Conservation (phyloP, 2,888 invertebrate genomes). For the Cantharis nigra region DNA sequence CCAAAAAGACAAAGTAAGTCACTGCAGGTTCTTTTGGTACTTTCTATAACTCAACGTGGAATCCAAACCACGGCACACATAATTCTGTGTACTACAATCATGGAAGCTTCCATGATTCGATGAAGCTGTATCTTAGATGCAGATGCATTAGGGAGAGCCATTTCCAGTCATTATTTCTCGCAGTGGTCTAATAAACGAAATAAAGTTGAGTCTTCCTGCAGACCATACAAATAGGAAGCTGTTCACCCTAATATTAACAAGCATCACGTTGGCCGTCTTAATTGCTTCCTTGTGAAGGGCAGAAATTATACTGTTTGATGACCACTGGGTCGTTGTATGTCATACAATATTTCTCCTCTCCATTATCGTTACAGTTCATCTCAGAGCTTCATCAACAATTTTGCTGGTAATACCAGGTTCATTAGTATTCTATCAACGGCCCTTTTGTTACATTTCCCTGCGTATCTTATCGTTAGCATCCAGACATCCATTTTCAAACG, state of each 20-base stretch:
- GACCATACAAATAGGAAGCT: not conserved
- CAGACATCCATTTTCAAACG: not conserved
- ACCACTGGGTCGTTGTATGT: not conserved
- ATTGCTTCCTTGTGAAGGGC: not conserved
- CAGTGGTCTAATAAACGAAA: not conserved
- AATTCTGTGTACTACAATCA: no score
- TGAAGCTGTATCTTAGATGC: not conserved
- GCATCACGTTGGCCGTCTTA: not conserved
- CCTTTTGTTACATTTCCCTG: not conserved
- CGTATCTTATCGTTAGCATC: not conserved
- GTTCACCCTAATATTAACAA: not conserved
- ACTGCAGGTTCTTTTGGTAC: no score
- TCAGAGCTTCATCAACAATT: not conserved
- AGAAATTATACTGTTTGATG: not conserved
- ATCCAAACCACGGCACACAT: no score
- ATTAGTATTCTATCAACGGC: not conserved
- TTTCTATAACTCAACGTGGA: no score
- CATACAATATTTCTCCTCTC: not conserved
- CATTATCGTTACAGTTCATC: not conserved
- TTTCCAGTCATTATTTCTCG: not conserved
- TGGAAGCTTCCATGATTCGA: no score
- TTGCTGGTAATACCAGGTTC: not conserved
- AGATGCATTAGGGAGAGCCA: not conserved
- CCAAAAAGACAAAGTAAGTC: no score
- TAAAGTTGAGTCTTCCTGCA: not conserved